Evolutionary conservation across 2,888 invertebrate species (phyloP), one percentile per base, ranked within the genome.

Genomic region (Crossocerus cetratus): DNA sequence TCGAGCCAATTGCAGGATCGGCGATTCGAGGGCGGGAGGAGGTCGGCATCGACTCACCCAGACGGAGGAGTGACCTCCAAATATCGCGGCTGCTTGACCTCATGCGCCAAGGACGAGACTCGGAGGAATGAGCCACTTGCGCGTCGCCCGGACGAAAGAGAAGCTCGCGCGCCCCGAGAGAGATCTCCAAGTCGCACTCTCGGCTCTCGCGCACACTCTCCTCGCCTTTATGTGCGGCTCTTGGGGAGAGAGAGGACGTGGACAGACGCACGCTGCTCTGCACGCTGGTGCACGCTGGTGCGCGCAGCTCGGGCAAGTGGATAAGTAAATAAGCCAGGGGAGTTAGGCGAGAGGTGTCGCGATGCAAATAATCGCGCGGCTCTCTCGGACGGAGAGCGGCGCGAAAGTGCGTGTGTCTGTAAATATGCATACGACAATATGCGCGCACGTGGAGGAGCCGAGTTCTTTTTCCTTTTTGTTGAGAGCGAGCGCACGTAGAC

Each of bases 321-420:
- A 87, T 87, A 87, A 87, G 87, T 86, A 87, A 87, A 86, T 86
- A 86, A 82, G 84, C 76, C 83, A 80, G 79, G 83, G 77, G 82
- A 82, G 84, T 85, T 82, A 80, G 80, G 77, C 77, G 81, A 77
- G 77, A 86, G 86, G 86, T 88, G 87, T 87, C 87, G 83, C 84
- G 84, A 84, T 81, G 86, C 84, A 87, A 88, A 88, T 86, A 82
- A 82, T 82, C 81, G 78, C 76, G 76, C 87, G n/a, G n/a, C 81
- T 80, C 84, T 80, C 77, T 49, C 16, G 3, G 82, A 84, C 76
- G 73, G 78, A 76, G 76, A 77, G 74, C 88, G 86, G 86, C 86
- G 87, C 86, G 88, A 88, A 86, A 86, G 84, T 84, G 76, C 83
- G 85, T 77, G 81, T 77, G 79, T 84, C 81, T 76, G 87, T 78